A percentile compares a stretch with the other conserved stretches of the same genome.
phyloP scores from a whole-genome alignment of 2,113 vertebrate genomes.

The Peromyscus polionotus region DNA sequence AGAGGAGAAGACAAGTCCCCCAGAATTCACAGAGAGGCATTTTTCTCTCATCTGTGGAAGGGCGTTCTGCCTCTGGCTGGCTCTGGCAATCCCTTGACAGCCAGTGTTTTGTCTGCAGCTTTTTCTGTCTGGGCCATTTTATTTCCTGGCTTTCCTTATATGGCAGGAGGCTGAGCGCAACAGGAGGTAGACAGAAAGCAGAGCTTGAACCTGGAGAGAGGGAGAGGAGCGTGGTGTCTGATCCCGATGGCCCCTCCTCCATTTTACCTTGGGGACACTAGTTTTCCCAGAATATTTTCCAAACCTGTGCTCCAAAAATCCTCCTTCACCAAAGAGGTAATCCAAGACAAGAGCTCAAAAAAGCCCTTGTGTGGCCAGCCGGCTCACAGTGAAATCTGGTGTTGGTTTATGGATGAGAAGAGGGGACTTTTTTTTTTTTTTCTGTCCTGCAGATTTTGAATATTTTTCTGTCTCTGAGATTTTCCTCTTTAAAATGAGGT shows the following conservation, averaged over 20 bases:
- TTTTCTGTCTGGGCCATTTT: background rate
- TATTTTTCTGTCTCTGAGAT: slow-evolving; percentile 75
- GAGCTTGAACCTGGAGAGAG: background rate
- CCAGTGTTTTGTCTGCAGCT: background rate
- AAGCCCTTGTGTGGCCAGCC: background rate
- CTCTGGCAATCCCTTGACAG: background rate
- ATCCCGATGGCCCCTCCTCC: background rate
- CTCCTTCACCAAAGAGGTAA: background rate
- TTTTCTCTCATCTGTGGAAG: background rate
- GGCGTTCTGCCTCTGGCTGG: background rate
- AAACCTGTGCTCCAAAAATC: background rate
- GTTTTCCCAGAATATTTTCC: background rate
- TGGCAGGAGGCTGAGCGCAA: background rate
- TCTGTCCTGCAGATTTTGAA: slow-evolving; percentile 60
- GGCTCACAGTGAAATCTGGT: slow-evolving; percentile 45
- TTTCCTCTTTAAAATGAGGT: slow-evolving; percentile 59
- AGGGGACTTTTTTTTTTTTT: background rate
- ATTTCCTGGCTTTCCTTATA: background rate
- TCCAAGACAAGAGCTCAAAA: background rate
- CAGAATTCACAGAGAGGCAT: background rate
- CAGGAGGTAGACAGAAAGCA: background rate
- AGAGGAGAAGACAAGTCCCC: background rate
- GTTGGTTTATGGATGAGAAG: slow-evolving; percentile 53
- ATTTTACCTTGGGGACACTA: background rate
- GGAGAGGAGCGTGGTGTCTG: background rate